Conservation (phyloP, 2,888 invertebrate species). For the Ephialtes manifestator region DNA sequence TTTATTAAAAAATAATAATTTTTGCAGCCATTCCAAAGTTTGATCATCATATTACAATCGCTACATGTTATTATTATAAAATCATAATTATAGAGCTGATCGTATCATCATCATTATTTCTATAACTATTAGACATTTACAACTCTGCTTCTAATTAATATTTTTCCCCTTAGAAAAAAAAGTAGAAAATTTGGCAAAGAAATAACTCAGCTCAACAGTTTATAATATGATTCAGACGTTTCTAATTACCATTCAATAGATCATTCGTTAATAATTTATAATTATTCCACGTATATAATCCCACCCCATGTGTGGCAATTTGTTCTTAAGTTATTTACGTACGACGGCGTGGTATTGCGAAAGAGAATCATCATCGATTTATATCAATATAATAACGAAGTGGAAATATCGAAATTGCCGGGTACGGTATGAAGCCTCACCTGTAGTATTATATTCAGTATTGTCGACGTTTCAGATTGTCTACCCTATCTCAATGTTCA, state of each 20-base stretch:
- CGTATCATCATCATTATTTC: no score
- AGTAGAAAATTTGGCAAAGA: not conserved
- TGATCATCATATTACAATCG: no score
- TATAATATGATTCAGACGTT: not conserved
- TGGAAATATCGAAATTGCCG: conserved; percentile 66
- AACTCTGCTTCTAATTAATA: no score
- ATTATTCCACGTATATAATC: not conserved
- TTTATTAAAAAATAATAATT: no score
- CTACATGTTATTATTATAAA: no score
- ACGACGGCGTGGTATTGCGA: conserved; percentile 17
- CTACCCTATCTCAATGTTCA: conserved; percentile 73
- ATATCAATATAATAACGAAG: conserved; percentile 40
- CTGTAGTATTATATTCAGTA: conserved; percentile 82
- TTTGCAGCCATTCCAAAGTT: no score
- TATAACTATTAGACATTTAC: no score
- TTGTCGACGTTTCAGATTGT: conserved; percentile 79
- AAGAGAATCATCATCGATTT: not conserved
- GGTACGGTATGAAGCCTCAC: conserved; percentile 82
- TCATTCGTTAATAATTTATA: not conserved
- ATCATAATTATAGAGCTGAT: no score
- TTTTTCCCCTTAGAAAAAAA: no score
- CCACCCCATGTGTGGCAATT: conserved; percentile 9
- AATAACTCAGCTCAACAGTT: not conserved
- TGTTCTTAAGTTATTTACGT: not conserved
- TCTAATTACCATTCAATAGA: not conserved